phyloP scores from a whole-genome alignment of 2,888 invertebrate species.

The Drosophila lacicola region DNA sequence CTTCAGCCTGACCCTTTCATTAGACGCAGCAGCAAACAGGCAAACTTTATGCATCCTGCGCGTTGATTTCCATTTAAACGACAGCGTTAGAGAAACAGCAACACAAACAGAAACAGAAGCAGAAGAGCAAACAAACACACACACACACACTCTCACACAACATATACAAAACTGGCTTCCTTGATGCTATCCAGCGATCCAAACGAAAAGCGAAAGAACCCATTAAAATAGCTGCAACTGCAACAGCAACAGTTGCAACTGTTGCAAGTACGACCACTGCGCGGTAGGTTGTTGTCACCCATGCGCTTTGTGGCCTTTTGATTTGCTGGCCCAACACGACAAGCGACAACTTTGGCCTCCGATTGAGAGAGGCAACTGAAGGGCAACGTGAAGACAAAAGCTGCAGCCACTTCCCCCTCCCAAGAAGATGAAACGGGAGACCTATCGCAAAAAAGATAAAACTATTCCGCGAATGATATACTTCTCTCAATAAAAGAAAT shows the following conservation, averaged over 20 bases:
- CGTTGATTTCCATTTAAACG: slow-evolving; percentile 81
- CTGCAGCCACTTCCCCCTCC: not conserved
- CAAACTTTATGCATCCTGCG: slow-evolving; percentile 79
- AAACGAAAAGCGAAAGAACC: slow-evolving; percentile 78
- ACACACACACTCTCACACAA: slow-evolving; percentile 9
- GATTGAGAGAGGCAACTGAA: slow-evolving; percentile 10
- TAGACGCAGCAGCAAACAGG: slow-evolving; percentile 66
- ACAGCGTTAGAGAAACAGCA: slow-evolving; percentile 73
- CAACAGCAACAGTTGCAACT: slow-evolving; percentile 38
- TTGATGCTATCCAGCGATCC: slow-evolving; percentile 74
- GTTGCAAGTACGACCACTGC: slow-evolving; percentile 33
- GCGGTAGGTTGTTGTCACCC: slow-evolving; percentile 76
- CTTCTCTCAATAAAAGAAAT: too few species aligned
- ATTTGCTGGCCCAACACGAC: slow-evolving; percentile 64
- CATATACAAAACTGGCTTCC: slow-evolving; percentile 65
- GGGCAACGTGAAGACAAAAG: slow-evolving; percentile 2
- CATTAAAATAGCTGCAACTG: slow-evolving; percentile 74
- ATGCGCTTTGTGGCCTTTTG: slow-evolving; percentile 50
- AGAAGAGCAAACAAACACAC: slow-evolving; percentile 24
- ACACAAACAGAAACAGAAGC: slow-evolving; percentile 31
- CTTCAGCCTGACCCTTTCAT: slow-evolving; percentile 75
- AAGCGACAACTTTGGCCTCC: slow-evolving; percentile 74
- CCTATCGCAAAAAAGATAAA: too few species aligned
- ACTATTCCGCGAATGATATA: too few species aligned
- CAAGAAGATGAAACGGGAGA: not conserved